These are phyloP conservation scores for Galago senegalensis DNA, from an alignment of 2,797 vertebrate species.

Conservation along the genomic window DNA sequence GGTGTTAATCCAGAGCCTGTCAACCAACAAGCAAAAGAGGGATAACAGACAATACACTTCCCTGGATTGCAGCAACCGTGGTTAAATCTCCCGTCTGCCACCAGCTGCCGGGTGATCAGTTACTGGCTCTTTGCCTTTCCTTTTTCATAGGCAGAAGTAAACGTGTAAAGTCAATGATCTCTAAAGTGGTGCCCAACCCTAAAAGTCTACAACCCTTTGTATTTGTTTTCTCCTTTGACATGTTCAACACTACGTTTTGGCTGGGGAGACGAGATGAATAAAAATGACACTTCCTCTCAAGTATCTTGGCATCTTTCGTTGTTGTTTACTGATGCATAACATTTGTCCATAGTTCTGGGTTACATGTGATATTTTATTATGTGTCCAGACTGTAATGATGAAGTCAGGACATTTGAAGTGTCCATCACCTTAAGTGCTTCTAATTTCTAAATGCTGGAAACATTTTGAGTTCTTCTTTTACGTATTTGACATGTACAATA, in stretches of 20 bases:
- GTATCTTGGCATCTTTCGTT: neutral
- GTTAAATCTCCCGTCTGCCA: neutral
- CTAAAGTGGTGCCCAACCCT: neutral
- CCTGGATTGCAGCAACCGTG: neutral
- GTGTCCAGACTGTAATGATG: neutral
- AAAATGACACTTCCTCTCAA: neutral
- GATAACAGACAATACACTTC: neutral
- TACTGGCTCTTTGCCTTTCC: neutral
- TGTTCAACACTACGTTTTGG: neutral
- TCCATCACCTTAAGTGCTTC: neutral
- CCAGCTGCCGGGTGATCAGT: neutral
- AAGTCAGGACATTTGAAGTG: neutral
- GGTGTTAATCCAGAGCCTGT: neutral
- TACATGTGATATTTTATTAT: neutral
- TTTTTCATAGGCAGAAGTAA: neutral
- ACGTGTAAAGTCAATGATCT: neutral
- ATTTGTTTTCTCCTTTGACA: neutral
- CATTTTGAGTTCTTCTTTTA: neutral
- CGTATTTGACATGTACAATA: neutral
- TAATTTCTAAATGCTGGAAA: neutral
- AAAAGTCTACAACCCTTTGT: neutral
- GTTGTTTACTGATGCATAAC: neutral
- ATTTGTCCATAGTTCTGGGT: neutral
- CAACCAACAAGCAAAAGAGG: neutral
- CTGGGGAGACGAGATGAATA: neutral